These are phyloP conservation scores for Drosophila baimaii DNA, from an alignment of 1,140 invertebrate species.

Conservation along the genomic window DNA sequence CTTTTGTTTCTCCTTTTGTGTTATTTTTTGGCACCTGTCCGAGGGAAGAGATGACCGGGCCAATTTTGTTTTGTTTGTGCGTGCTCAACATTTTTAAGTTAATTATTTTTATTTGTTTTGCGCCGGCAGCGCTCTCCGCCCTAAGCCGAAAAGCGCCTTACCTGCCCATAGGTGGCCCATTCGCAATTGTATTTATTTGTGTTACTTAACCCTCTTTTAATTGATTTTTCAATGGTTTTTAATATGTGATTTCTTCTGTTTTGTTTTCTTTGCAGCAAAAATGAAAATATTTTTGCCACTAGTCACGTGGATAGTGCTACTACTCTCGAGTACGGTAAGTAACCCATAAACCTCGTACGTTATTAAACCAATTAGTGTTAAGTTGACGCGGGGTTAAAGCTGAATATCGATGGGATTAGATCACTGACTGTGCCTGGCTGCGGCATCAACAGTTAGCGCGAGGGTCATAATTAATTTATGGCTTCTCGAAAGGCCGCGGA, in stretches of 20 bases:
- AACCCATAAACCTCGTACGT: background rate
- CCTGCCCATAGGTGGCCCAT: constrained; percentile 29
- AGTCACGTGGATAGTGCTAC: constrained; percentile 88
- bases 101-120: constrained; percentile 71
- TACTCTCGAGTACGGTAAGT: constrained; percentile 87
- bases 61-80: constrained; percentile 65
- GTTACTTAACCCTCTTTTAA: constrained; percentile 59
- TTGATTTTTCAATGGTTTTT: constrained; percentile 57
- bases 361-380: constrained; percentile 25
- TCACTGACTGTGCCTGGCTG: constrained; percentile 11
- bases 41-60: constrained; percentile 69
- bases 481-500: constrained; percentile 18
- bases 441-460: constrained; percentile 58
- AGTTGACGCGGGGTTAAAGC: constrained; percentile 36
- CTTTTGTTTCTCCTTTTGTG: constrained; percentile 45
- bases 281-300: constrained; percentile 90
- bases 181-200: constrained; percentile 43
- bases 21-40: constrained; percentile 74
- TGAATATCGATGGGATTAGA: constrained; percentile 50
- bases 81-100: constrained; percentile 76
- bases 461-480: constrained; percentile 78
- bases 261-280: constrained; percentile 87
- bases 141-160: constrained; percentile 74
- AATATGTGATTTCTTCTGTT: constrained; percentile 46
- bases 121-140: constrained; percentile 7